These are phyloP conservation scores for Tetramorium parvispinum DNA, from an alignment of 1,140 invertebrate genomes.

Conservation along the genomic window DNA sequence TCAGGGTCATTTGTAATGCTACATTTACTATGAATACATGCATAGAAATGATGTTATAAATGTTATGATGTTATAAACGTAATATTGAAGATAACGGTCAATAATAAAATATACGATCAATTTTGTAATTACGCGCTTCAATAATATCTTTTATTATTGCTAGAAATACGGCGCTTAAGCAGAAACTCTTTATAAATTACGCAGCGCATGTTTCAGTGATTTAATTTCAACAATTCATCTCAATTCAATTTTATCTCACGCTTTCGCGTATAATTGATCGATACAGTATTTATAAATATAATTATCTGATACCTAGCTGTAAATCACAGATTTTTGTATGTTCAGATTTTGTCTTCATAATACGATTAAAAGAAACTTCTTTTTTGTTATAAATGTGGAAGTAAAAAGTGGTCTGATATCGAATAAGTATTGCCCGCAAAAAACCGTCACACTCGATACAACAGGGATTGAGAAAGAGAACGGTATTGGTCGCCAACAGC, in stretches of 20 bases:
- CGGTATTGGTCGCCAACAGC: background rate
- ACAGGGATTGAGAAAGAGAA: constrained; percentile 15
- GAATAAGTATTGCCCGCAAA: background rate
- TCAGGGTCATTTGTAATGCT: constrained; percentile 32
- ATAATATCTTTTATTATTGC: constrained; percentile 1
- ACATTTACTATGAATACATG: constrained; percentile 45
- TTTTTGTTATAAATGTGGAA: background rate
- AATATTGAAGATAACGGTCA: background rate
- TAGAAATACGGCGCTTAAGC: background rate
- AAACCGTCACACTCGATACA: background rate
- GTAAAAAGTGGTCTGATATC: background rate
- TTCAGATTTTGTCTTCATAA: background rate
- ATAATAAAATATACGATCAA: background rate
- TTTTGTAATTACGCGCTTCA: constrained; percentile 12
- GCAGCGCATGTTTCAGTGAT: background rate
- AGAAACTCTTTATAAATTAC: constrained; percentile 10
- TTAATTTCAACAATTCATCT: constrained; percentile 1
- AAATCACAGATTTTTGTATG: background rate
- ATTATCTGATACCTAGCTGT: background rate
- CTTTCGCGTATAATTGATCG: background rate
- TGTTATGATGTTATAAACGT: background rate
- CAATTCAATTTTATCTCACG: background rate
- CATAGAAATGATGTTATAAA: constrained; percentile 20
- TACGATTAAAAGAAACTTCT: background rate
- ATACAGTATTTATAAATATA: constrained; percentile 3